Base-by-base conservation (phyloP, 2,797 vertebrate species). In the Siniperca scherzeri region DNA sequence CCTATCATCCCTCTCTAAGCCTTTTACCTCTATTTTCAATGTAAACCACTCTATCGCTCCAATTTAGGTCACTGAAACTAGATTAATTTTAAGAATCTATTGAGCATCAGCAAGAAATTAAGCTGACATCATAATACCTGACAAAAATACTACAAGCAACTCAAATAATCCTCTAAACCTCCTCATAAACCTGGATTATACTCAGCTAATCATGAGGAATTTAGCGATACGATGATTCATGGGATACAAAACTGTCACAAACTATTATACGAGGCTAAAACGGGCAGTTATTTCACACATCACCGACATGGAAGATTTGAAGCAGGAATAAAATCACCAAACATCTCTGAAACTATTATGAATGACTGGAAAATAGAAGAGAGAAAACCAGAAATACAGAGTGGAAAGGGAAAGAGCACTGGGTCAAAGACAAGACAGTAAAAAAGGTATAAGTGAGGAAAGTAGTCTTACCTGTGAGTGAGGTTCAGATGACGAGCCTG, bases 401-500 rank as follows among this genome's bases (percentile, higher is more conserved):
- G 27, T 19, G 19, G 44, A 44, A 38, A 52, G 44, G 13, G 19
- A 13, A 21, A 55, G 25, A 48, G 11, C 25, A 46, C 1, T 4
- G 16, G 38, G 50, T 19, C 16, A 53, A 11, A 50, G 17, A 60
- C 3, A 57, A 30, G 22, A 30, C 16, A 2, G 46, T 10, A 25
- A 48, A 42, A 40, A 5, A 44, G 55, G 55, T 14, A 22, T 6
- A 30, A 50, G 22, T 12, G 5, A 52, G 3, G 19, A 44, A 30
- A 7, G 25, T 65, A 17, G 53, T 70, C 48, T 71, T 80, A 90
- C 91, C 81, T 84, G 36, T 67, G 30, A 27, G 61, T 42, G 71
- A 4, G 42, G 13, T 48, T 72, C 42, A 5, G 86, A 69, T n/a
- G 59, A 81, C 27, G 71, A 79, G 30, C 14, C 14, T 6, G 67